Percentiles rank a stretch among this genome's conserved stretches.
These are phyloP conservation scores for Drosophila tani DNA, from an alignment of 1,140 invertebrate genomes.

Conservation along the genomic window DNA sequence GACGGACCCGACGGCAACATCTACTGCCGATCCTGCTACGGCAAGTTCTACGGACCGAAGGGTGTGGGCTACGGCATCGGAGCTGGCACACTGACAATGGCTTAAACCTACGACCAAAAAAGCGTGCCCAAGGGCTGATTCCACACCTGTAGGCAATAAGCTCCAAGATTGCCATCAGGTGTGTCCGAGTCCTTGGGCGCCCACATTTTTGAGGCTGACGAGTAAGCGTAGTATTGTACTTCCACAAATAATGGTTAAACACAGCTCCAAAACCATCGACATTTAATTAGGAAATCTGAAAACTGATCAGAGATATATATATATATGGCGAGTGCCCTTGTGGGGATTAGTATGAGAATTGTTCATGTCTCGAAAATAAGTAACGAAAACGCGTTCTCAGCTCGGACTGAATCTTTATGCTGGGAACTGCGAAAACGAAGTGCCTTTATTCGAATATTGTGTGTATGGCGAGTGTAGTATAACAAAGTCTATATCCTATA, in stretches of 20 bases:
- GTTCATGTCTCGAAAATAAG: constrained; percentile 10
- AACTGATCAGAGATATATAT: not conserved
- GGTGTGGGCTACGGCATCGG: constrained; percentile 96
- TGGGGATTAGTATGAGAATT: constrained; percentile 20
- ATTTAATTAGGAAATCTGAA: constrained; percentile 1
- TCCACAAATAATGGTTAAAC: constrained; percentile 5
- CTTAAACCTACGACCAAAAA: constrained; percentile 40
- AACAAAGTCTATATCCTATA: constrained; percentile 7
- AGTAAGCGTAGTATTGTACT: constrained; percentile 35
- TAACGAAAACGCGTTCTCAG: constrained; percentile 29
- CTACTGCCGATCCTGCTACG: constrained; percentile 97
- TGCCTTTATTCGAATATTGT: constrained; percentile 6
- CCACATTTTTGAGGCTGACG: constrained; percentile 43
- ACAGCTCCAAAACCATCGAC: constrained; percentile 35
- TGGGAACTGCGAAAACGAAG: constrained; percentile 27
- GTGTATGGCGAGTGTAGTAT: constrained; percentile 25
- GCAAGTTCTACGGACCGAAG: constrained; percentile 96
- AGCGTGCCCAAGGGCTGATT: constrained; percentile 11
- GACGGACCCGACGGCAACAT: constrained; percentile 97
- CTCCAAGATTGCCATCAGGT: constrained; percentile 21
- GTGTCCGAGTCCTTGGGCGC: constrained; percentile 1
- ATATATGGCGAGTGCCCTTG: constrained; percentile 17
- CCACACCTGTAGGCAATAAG: not conserved
- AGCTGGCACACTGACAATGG: constrained; percentile 93
- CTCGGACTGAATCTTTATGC: constrained; percentile 21